These are phyloP conservation scores for Microtus pennsylvanicus DNA, from an alignment of 2,113 vertebrate species.

Conservation along the genomic window DNA sequence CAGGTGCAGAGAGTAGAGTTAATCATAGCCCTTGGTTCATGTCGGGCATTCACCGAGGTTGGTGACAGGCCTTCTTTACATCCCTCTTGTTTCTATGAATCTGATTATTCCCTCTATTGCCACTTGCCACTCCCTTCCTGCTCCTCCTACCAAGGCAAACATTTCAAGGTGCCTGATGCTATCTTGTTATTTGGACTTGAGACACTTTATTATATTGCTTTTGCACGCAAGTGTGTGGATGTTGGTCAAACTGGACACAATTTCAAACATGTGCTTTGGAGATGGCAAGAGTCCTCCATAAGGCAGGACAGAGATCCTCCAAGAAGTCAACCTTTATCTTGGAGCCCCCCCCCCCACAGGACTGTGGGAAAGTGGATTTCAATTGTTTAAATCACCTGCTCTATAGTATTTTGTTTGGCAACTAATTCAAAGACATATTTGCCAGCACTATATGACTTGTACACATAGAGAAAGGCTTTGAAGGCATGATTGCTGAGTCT, in stretches of 20 bases:
- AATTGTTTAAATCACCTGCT: not conserved
- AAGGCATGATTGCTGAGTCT: not conserved
- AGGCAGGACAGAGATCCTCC: not conserved
- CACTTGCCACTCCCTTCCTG: not conserved
- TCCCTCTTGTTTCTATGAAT: not conserved
- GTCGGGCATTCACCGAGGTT: not conserved
- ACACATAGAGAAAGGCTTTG: not conserved
- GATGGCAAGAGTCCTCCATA: not conserved
- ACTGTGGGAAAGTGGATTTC: not conserved
- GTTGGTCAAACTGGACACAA: not conserved
- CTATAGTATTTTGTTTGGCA: not conserved
- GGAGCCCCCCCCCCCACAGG: not conserved
- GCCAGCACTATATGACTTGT: not conserved
- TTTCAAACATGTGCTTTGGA: not conserved
- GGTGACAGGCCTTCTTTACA: not conserved
- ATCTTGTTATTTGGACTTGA: not conserved
- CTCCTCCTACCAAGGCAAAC: not conserved
- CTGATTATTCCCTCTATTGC: not conserved
- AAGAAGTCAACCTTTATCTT: not conserved
- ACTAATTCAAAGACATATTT: not conserved
- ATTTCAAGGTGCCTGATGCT: not conserved
- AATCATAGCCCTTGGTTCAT: not conserved
- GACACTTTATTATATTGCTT: not conserved
- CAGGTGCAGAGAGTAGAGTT: not conserved
- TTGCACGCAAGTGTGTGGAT: not conserved